Evolutionary conservation across 2,888 invertebrate genomes (phyloP).

Genomic region (Metallyticus violacea): DNA sequence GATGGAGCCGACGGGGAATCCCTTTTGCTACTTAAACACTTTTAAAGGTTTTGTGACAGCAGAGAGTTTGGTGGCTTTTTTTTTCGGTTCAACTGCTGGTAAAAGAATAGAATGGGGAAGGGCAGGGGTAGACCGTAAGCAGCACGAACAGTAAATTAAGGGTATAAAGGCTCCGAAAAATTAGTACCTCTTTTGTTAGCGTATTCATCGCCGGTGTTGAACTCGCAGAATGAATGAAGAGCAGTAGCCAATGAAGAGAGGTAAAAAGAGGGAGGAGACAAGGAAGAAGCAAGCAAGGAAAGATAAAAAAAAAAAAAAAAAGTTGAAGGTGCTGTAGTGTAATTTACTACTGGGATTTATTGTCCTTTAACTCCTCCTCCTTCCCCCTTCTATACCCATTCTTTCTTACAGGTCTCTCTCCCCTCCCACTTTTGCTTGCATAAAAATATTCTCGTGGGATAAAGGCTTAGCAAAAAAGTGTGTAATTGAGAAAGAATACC

Average conservation of each 20-base stretch:
- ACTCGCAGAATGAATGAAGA: neutral
- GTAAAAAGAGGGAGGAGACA: neutral
- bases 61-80: neutral
- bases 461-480: neutral
- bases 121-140: neutral
- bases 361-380: constrained; percentile 9
- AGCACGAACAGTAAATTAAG: constrained; percentile 2
- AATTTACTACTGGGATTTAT: constrained; percentile 16
- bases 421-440: neutral
- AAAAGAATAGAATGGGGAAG: neutral
- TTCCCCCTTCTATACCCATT: neutral
- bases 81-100: neutral
- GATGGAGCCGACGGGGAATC: neutral
- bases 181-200: constrained; percentile 17
- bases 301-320: neutral
- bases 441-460: neutral
- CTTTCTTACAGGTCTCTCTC: neutral
- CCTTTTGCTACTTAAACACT: neutral
- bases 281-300: neutral
- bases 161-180: constrained; percentile 17
- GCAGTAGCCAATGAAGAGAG: neutral
- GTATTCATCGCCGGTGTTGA: constrained; percentile 6
- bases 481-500: neutral
- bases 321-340: constrained; percentile 8
- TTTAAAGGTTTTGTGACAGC: neutral